Base-by-base conservation (phyloP, 2,888 invertebrate genomes). In the Nebria brevicollis region DNA sequence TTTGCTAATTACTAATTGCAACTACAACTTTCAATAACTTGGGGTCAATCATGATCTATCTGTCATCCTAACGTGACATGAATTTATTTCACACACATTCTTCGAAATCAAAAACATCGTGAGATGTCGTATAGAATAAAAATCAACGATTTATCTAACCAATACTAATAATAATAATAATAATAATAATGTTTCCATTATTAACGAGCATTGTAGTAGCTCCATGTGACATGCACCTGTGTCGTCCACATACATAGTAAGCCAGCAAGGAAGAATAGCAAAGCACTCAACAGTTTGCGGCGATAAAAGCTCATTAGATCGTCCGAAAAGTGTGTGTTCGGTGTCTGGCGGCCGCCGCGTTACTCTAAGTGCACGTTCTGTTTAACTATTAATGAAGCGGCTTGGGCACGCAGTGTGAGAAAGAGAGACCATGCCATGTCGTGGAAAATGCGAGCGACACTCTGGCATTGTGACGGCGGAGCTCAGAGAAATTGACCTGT, bases 401-500 rank as follows among this genome's bases (percentile, higher is more conserved):
- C 34, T 54, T 54, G 54, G 72, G 26, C 8, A 72, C 26, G 34
- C 5, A 41, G 25, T 15, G 5, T 13, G 54, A 54, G 54, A 13
- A 8, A 13, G 26, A 41, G 41, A 42, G 73, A 41, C 13, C 5
- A 15, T 2, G 41, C 11, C 11, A 34, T 5, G 34, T 13, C n/a
- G 34, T 11, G n/a, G 66, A 15, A 66, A 34, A 77, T 42, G 77
- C 77, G 64, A 43, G 54, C 20, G 65, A 13, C 8, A 15, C 15
- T 64, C 26, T 64, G 66, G 25, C 25, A 42, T 64, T 64, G 15
- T 76, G 66, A 34, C 65, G 77, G 8, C n/a, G 15, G 42, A 26
- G 34, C 77, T 54, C 68, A 43, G 84, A 83, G 83, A 85, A 86
- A 86, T 86, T 85, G 86, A 85, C 85, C 86, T 85, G 86, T 85